Evolutionary conservation across 2,113 vertebrate species (phyloP), one percentile per base, ranked within the genome.

Genomic region (Hydrolagus affinis): DNA sequence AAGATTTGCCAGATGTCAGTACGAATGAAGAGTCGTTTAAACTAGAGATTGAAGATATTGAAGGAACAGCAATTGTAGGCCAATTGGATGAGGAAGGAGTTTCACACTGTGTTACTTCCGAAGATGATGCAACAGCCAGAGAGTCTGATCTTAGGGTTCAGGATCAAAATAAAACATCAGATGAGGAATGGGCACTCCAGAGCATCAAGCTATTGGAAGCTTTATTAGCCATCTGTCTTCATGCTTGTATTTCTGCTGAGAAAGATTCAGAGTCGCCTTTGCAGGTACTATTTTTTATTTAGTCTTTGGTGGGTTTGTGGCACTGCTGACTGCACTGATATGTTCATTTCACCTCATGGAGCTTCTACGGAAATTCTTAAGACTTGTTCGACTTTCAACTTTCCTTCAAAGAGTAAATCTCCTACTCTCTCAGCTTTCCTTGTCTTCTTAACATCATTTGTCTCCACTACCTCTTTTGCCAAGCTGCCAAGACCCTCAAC

Each of bases 131-230:
- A 0, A 0, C 21, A 85, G 86, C 69, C 7, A 21, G 77, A 86
- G 3, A 76, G 56, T 19, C 85, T 87, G 87, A 62, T 70, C 57
- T 0, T 80, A 74, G 91, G 86, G 88, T 85, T 70, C 88, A 88
- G 87, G 91, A 93, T 86, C 72, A 87, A 25, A 86, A 68, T 68
- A 86, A 85, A 69, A 93, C 85, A 85, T 89, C 88, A 86, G 94
- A 95, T 86, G 92, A 91, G 44, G 93, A 96, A 87, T 94, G 94
- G 92, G 91, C 94, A 0, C 89, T 96, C 62, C 95, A 97, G 56
- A 93, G 94, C 86, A 95, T 99, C 83, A 94, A 95, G 66, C 94
- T 99, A 25, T 90, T 99, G 59, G 97, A 99, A 92, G 95, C 97
- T 44, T 90, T 99, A 85, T 88, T 99, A 88, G 92, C 96, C 2